Conservation (phyloP, 1,140 invertebrate species). For the Centruroides vittatus region DNA sequence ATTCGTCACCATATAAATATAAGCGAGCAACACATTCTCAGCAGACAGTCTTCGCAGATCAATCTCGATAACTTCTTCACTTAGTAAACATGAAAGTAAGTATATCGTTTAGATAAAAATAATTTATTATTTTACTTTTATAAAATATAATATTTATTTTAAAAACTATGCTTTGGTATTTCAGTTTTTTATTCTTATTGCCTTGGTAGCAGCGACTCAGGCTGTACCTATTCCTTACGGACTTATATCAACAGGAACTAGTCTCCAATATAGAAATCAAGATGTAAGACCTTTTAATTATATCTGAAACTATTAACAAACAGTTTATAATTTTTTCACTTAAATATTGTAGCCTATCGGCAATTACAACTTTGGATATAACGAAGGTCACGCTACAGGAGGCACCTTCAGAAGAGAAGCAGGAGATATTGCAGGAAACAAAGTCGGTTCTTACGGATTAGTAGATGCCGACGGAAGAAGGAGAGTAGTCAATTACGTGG, state of each 20-base stretch:
- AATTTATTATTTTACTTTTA: too few species aligned
- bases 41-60: too few species aligned
- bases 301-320: background rate
- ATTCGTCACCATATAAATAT: too few species aligned
- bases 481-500: constrained; percentile 22
- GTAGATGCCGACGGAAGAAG: constrained; percentile 21
- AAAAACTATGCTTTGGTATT: too few species aligned
- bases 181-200: background rate
- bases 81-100: too few species aligned
- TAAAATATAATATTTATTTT: too few species aligned
- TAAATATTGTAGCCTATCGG: constrained; percentile 5
- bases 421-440: constrained; percentile 9
- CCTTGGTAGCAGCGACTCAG: background rate
- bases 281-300: constrained; percentile 1
- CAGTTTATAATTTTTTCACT: background rate
- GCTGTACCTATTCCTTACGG: background rate
- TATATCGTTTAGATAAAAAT: too few species aligned
- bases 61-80: too few species aligned
- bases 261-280: constrained; percentile 9
- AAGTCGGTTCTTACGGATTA: constrained; percentile 21
- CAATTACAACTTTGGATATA: constrained; percentile 17
- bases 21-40: too few species aligned
- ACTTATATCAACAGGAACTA: background rate
- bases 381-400: constrained; percentile 17
- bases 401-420: constrained; percentile 17